A percentile compares a stretch with the other conserved stretches of the same genome.
These are phyloP conservation scores for Acromyrmex echinatior DNA, from an alignment of 1,140 invertebrate species.

Conservation along the genomic window DNA sequence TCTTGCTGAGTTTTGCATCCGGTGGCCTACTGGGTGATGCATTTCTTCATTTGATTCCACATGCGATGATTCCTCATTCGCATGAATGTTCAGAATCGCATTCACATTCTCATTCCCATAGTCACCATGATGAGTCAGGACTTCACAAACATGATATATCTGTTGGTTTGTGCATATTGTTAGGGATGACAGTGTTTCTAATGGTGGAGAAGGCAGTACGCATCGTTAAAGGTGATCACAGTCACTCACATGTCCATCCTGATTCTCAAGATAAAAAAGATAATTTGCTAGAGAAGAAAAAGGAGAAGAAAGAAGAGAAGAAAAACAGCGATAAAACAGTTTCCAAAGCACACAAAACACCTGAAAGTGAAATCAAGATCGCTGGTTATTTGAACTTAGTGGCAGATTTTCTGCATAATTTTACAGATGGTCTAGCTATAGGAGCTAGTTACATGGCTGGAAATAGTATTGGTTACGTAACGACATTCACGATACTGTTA, in stretches of 20 bases:
- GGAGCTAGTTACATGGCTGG: slow-evolving; percentile 98
- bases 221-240: slow-evolving; percentile 94
- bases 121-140: slow-evolving; percentile 85
- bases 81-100: slow-evolving; percentile 88
- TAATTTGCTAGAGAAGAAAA: slow-evolving; percentile 43
- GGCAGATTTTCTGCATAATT: slow-evolving; percentile 98
- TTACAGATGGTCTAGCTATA: slow-evolving; percentile 98
- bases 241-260: slow-evolving; percentile 86
- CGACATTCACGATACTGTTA: slow-evolving; percentile 97
- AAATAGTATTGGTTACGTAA: slow-evolving; percentile 93
- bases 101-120: slow-evolving; percentile 87
- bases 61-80: slow-evolving; percentile 92
- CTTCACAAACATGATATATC: slow-evolving; percentile 91
- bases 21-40: slow-evolving; percentile 98
- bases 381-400: slow-evolving; percentile 97
- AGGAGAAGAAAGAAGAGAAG: slow-evolving; percentile 67
- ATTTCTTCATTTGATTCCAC: slow-evolving; percentile 98
- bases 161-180: slow-evolving; percentile 96
- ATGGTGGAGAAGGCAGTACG: slow-evolving; percentile 97
- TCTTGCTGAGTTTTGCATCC: slow-evolving; percentile 97
- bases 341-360: slow-evolving; percentile 43
- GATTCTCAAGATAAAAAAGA: slow-evolving; percentile 83
- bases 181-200: slow-evolving; percentile 96
- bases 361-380: slow-evolving; percentile 92
- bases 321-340: slow-evolving; percentile 43